Evolutionary conservation across 2,797 vertebrate genomes (phyloP).

Genomic region (Erpetoichthys calabaricus): DNA sequence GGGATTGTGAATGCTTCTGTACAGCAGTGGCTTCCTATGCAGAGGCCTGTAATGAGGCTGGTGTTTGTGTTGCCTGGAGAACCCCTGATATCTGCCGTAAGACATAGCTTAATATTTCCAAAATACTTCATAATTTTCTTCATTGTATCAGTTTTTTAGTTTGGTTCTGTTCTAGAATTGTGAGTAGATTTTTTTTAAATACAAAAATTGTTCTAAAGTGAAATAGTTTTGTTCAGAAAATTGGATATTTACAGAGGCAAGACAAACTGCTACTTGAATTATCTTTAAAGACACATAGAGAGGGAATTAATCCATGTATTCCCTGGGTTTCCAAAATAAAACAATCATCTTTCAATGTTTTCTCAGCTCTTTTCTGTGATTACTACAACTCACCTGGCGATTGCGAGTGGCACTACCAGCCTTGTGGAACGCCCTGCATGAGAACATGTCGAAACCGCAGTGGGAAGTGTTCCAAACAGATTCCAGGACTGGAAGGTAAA

Average conservation of each 20-base stretch:
- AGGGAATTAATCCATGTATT: neutral
- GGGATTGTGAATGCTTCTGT: conserved; percentile 67
- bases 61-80: conserved; percentile 57
- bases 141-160: neutral
- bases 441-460: conserved; percentile 47
- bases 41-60: conserved; percentile 54
- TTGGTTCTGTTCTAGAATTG: neutral
- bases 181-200: neutral
- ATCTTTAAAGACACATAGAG: too few relatives aligned
- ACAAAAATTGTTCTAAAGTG: neutral
- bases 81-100: conserved; percentile 62
- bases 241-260: neutral
- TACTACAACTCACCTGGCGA: conserved; percentile 39
- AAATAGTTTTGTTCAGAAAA: neutral
- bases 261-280: too few relatives aligned
- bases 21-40: conserved; percentile 61
- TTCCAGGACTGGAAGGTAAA: conserved; percentile 53
- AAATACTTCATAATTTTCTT: neutral
- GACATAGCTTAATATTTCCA: conserved; percentile 18
- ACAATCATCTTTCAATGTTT: neutral
- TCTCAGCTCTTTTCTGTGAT: conserved; percentile 53
- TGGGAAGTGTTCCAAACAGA: conserved; percentile 29
- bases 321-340: neutral
- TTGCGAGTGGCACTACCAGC: conserved; percentile 53
- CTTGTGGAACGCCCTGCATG: conserved; percentile 48